These are phyloP conservation scores for Synergus umbraculus DNA, from an alignment of 2,888 invertebrate species.

Conservation along the genomic window DNA sequence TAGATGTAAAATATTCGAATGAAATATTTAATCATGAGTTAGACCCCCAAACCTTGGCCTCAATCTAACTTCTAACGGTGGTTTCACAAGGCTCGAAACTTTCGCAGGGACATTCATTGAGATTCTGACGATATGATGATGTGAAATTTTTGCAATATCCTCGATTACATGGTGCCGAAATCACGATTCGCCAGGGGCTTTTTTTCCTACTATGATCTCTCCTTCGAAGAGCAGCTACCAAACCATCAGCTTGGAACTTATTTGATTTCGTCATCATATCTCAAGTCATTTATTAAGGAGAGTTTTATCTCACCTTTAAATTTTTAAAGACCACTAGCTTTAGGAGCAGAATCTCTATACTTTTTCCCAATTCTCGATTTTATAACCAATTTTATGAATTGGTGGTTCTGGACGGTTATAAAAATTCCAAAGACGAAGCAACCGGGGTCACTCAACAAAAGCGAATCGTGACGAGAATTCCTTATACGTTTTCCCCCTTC, in stretches of 20 bases:
- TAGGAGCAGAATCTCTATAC: neutral
- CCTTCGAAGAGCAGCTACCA: conserved; percentile 7
- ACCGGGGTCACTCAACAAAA: conserved; percentile 18
- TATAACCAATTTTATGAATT: conserved; percentile 15
- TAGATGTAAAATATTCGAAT: neutral
- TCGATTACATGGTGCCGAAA: conserved; percentile 19
- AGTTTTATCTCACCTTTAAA: conserved; percentile 2
- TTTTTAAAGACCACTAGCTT: neutral
- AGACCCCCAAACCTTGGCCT: conserved; percentile 8
- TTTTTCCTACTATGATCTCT: neutral
- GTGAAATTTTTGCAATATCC: conserved; percentile 27
- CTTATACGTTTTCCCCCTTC: neutral
- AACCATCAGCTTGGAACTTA: conserved; percentile 6
- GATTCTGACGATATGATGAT: conserved; percentile 13
- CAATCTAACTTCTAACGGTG: conserved; percentile 29
- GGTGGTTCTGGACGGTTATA: neutral
- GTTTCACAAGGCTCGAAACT: conserved; percentile 10
- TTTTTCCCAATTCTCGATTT: neutral
- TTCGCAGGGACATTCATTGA: neutral
- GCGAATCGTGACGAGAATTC: conserved; percentile 11
- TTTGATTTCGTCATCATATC: neutral
- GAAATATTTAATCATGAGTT: neutral
- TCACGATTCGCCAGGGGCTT: neutral
- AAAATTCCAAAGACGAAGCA: conserved; percentile 18
- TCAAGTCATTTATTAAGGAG: conserved; percentile 2